Conservation (phyloP, 30 jellyfish, hydroid and myxozoan species). For the Clytia hemisphaerica region DNA sequence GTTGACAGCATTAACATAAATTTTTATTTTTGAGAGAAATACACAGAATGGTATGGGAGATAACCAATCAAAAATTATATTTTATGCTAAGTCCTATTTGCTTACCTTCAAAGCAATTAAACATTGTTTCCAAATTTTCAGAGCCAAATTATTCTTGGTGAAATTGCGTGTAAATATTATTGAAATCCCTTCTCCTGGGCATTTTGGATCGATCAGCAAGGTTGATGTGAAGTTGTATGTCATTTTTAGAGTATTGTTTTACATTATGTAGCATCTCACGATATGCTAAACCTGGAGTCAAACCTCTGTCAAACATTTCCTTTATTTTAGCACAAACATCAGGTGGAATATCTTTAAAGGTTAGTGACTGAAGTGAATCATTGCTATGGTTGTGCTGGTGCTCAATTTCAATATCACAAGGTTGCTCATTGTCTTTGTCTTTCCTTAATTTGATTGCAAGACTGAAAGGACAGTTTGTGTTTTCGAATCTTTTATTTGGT, state of each 20-base stretch:
- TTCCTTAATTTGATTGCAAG: background rate
- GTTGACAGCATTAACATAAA: no score
- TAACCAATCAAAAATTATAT: no score
- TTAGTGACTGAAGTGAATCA: slow-evolving; percentile 15
- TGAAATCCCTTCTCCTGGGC: slow-evolving; percentile 10
- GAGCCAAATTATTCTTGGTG: no score
- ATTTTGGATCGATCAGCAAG: slow-evolving; percentile 11
- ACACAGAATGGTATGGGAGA: no score
- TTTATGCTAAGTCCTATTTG: no score
- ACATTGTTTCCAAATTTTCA: no score
- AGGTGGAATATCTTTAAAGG: slow-evolving; percentile 3
- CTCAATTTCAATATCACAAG: no score
- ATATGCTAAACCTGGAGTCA: slow-evolving; percentile 6
- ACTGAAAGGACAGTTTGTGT: slow-evolving; percentile 17
- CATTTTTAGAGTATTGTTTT: background rate
- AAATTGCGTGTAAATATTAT: background rate
- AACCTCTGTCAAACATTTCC: background rate
- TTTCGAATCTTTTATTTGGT: slow-evolving; percentile 8
- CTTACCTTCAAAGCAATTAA: no score
- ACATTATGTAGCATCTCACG: background rate
- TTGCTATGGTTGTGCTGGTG: no score
- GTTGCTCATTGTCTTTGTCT: background rate
- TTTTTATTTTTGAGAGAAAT: no score
- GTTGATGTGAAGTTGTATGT: background rate
- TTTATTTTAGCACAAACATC: background rate